These are phyloP conservation scores for Scaptomyza graminum DNA, from an alignment of 1,140 invertebrate species.

Conservation along the genomic window DNA sequence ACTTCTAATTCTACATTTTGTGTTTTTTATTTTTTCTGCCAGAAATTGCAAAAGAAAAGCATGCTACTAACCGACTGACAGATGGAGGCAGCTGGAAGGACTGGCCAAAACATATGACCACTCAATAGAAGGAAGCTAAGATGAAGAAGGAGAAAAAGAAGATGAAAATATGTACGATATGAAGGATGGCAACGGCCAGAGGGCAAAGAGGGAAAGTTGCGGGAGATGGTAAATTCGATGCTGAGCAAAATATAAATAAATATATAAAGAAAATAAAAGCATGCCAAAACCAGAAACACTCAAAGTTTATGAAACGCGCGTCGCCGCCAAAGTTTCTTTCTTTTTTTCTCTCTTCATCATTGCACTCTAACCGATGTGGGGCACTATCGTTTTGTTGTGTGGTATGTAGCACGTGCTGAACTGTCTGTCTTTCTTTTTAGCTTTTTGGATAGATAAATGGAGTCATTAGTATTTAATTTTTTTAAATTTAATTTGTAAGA, in stretches of 20 bases:
- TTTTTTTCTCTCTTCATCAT: conserved; percentile 12
- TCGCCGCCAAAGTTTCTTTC: conserved; percentile 69
- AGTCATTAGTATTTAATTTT: no score
- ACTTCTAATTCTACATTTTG: no score
- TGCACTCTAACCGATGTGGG: neutral
- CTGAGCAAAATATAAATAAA: conserved; percentile 76
- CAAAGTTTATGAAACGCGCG: conserved; percentile 80
- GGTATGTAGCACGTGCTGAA: no score
- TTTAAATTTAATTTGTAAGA: neutral
- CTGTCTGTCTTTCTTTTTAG: no score
- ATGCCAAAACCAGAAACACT: conserved; percentile 79
- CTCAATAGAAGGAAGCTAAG: conserved; percentile 22
- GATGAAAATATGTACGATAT: conserved; percentile 17
- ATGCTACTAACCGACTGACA: conserved; percentile 29
- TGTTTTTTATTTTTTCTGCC: neutral
- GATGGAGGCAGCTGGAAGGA: conserved; percentile 43
- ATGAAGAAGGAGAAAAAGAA: neutral
- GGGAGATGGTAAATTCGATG: conserved; percentile 31
- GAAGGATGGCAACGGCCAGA: conserved; percentile 22
- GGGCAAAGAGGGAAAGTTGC: neutral
- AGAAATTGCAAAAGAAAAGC: conserved; percentile 21
- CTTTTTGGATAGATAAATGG: no score
- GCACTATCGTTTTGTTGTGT: neutral
- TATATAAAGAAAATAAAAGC: conserved; percentile 73
- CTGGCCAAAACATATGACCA: conserved; percentile 41